A percentile compares a stretch with the other conserved stretches of the same genome.
Conservation (phyloP, 2,113 vertebrate species). For the Anguilla japonica region DNA sequence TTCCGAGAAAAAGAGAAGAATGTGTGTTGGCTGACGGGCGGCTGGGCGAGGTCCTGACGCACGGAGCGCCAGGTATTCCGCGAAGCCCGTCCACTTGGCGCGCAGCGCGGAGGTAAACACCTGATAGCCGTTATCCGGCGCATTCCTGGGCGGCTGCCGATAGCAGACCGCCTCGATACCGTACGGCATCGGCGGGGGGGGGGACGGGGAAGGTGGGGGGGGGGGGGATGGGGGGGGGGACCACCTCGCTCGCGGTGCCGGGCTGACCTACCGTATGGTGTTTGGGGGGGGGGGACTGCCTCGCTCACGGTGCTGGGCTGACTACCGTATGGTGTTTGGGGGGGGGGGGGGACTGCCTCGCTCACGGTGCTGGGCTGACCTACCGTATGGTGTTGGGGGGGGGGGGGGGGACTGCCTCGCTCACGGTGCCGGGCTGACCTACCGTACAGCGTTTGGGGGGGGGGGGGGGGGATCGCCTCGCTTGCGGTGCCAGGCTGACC, state of each 20-base stretch:
- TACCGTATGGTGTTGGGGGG: neutral
- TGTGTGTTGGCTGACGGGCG: neutral
- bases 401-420: neutral
- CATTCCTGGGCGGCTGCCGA: neutral
- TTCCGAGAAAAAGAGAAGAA: neutral
- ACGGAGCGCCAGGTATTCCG: neutral
- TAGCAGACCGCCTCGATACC: neutral
- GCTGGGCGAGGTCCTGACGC: neutral
- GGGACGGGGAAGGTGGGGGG: neutral
- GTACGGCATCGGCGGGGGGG: too few species aligned
- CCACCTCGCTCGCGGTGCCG: neutral
- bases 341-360: too few species aligned
- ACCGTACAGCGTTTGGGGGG: too few species aligned
- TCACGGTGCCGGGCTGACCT: neutral
- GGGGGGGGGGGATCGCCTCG: too few species aligned
- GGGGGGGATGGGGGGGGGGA: neutral
- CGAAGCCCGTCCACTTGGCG: neutral
- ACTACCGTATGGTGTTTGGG: too few species aligned
- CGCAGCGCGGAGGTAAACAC: neutral
- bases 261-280: too few species aligned
- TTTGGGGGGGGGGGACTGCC: too few species aligned
- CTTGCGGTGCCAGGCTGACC: conserved; percentile 37
- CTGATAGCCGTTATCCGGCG: neutral
- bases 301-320: too few species aligned
- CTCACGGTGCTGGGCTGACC: too few species aligned